Conservation (phyloP, 2,113 vertebrate species). For the Pituophis catenifer region DNA sequence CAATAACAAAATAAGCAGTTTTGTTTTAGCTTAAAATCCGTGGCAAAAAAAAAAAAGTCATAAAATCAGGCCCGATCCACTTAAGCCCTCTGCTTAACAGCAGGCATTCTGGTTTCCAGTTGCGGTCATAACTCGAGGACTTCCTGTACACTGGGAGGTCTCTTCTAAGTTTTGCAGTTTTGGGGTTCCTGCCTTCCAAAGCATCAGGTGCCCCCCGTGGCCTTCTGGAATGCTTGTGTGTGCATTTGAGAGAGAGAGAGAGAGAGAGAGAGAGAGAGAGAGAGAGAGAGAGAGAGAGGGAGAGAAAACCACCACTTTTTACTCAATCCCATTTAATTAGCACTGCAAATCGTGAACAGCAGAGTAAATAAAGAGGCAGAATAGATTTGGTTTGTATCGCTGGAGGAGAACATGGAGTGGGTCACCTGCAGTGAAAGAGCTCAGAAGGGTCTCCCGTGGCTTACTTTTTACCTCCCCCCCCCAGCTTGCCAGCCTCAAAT, state of each 20-base stretch:
- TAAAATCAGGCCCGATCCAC: too few species aligned
- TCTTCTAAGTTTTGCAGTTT: neutral
- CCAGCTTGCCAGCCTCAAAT: neutral
- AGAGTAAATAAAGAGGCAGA: conserved; percentile 15
- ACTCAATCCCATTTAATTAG: neutral
- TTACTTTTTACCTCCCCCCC: neutral
- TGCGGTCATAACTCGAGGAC: too few species aligned
- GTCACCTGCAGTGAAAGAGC: conserved; percentile 4
- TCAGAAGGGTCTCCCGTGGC: neutral
- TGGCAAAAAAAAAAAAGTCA: too few species aligned
- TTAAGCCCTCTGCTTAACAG: too few species aligned
- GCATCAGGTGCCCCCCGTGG: neutral
- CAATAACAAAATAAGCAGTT: too few species aligned
- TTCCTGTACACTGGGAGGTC: too few species aligned
- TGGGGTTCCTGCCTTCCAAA: neutral
- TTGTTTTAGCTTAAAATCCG: too few species aligned
- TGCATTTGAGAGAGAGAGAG: neutral
- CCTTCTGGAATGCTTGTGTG: neutral
- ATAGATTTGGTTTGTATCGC: neutral
- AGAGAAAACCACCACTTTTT: neutral
- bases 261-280: too few species aligned
- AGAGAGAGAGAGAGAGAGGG: too few species aligned
- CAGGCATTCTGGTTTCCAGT: too few species aligned
- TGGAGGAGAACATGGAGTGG: conserved; percentile 11
- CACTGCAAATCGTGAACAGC: conserved; percentile 14